These are phyloP conservation scores for Drosophila neonasuta DNA, from an alignment of 2,888 invertebrate species.

Conservation along the genomic window DNA sequence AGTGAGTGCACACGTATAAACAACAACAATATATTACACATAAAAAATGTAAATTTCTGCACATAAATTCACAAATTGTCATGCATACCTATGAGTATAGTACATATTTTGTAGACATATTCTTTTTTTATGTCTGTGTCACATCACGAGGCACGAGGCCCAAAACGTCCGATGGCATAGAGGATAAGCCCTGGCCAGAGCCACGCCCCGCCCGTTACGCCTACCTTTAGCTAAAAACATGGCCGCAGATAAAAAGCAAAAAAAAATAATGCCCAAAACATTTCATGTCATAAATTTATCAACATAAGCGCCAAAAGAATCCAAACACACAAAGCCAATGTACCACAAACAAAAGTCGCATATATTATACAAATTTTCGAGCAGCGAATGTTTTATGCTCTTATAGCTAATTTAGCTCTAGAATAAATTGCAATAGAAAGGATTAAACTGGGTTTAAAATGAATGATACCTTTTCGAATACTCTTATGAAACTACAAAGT, in stretches of 20 bases:
- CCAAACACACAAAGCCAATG: conserved; percentile 48
- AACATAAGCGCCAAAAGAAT: conserved; percentile 61
- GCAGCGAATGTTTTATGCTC: conserved; percentile 25
- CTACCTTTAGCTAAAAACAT: conserved; percentile 54
- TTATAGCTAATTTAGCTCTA: not conserved
- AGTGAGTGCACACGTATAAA: conserved; percentile 20
- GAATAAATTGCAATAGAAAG: too few species aligned
- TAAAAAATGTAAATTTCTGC: conserved; percentile 63
- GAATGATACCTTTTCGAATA: too few species aligned
- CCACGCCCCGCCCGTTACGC: conserved; percentile 33
- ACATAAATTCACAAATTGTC: conserved; percentile 74
- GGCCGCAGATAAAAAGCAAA: conserved; percentile 58
- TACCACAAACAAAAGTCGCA: conserved; percentile 24
- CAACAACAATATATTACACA: conserved; percentile 34
- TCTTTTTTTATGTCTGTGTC: conserved; percentile 41
- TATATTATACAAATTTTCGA: not conserved
- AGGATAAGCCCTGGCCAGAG: conserved; percentile 35
- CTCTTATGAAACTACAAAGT: too few species aligned
- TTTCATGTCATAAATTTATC: conserved; percentile 75
- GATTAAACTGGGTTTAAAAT: too few species aligned
- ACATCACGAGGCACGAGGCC: conserved; percentile 35
- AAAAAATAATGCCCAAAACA: conserved; percentile 69
- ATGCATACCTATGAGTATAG: conserved; percentile 30
- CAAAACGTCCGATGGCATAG: conserved; percentile 10
- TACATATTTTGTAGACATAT: conserved; percentile 40